phyloP scores from a whole-genome alignment of 2,888 invertebrate genomes.

The Antheraea assamensis region DNA sequence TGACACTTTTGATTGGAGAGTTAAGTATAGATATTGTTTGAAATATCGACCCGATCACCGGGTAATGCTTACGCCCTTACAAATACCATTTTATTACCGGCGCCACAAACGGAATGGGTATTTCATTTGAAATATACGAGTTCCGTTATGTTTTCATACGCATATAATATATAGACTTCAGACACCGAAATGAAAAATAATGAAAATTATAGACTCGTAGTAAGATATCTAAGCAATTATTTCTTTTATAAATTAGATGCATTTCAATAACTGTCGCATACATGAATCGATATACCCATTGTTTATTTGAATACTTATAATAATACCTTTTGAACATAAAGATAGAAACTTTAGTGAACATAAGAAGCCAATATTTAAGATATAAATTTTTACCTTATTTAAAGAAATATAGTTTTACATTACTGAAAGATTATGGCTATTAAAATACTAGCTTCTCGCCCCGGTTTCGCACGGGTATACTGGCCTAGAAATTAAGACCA shows the following conservation, averaged over 20 bases:
- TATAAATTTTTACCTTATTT: too few relatives aligned
- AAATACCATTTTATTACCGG: slow-evolving; percentile 28
- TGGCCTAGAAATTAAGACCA: too few relatives aligned
- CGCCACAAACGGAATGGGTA: slow-evolving; percentile 12
- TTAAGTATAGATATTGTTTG: slow-evolving; percentile 27
- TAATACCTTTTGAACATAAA: too few relatives aligned
- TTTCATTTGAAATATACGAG: slow-evolving; percentile 2
- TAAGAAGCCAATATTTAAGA: neutral
- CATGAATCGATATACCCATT: too few relatives aligned
- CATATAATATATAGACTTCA: neutral
- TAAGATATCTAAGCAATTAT: too few relatives aligned
- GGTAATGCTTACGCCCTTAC: slow-evolving; percentile 24
- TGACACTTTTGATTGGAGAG: slow-evolving; percentile 28
- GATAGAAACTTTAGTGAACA: too few relatives aligned
- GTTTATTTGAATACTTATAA: too few relatives aligned
- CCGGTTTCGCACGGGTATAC: too few relatives aligned
- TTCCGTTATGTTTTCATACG: neutral
- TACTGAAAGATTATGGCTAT: neutral
- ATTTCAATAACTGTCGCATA: too few relatives aligned
- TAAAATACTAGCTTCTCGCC: too few relatives aligned
- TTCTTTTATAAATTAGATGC: too few relatives aligned
- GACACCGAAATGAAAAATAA: neutral
- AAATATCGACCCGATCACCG: slow-evolving; percentile 30
- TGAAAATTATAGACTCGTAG: neutral
- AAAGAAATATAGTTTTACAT: too few relatives aligned